These are phyloP conservation scores for Indicator maculatus DNA, from an alignment of 2,113 vertebrate genomes.

Conservation along the genomic window DNA sequence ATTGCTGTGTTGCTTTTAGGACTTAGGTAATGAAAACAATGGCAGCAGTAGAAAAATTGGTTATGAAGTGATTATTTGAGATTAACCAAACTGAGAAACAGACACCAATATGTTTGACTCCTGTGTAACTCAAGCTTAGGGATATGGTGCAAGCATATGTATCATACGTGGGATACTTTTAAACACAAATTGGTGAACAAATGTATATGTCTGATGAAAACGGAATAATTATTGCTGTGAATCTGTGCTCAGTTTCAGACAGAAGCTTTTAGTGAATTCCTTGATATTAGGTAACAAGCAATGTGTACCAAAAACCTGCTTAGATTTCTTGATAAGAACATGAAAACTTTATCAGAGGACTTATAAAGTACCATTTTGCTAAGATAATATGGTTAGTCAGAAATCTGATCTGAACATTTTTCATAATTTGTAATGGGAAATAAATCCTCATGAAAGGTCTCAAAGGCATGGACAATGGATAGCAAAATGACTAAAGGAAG, in stretches of 20 bases:
- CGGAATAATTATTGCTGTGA: background rate
- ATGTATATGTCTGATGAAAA: background rate
- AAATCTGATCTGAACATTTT: background rate
- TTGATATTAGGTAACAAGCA: background rate
- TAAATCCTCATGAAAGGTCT: accelerated
- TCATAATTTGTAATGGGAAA: background rate
- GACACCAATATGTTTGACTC: background rate
- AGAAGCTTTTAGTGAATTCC: background rate
- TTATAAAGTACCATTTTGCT: background rate
- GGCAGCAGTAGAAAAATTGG: background rate
- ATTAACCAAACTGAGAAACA: background rate
- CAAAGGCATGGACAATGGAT: background rate
- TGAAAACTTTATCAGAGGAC: background rate
- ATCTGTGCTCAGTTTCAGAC: background rate
- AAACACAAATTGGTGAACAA: background rate
- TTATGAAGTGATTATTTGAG: background rate
- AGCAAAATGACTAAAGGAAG: background rate
- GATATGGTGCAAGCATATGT: background rate
- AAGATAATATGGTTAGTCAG: background rate
- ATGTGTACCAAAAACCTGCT: background rate
- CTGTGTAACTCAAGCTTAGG: background rate
- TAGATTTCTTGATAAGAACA: background rate
- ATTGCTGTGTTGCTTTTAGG: background rate
- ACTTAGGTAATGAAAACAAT: background rate
- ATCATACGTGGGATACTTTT: background rate